A percentile compares a stretch with the other conserved stretches of the same genome.
Conservation (phyloP, 2,888 invertebrate genomes). For the Dichetophora obliterata region DNA sequence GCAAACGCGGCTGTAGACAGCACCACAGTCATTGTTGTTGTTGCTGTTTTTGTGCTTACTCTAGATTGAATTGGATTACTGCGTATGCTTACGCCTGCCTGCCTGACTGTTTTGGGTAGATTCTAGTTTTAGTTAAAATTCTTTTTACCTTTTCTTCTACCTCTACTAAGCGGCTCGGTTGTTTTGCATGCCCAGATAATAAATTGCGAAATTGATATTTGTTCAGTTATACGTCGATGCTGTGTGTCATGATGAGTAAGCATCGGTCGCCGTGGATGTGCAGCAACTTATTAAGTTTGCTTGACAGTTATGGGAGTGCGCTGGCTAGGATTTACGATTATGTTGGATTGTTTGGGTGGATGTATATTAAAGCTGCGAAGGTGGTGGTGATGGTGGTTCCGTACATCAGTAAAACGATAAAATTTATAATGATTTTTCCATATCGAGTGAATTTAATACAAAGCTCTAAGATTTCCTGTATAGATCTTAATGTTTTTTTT, state of each 20-base stretch:
- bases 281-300: constrained; percentile 25
- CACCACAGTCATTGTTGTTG: not conserved
- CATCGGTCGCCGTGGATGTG: not conserved
- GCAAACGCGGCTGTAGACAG: constrained; percentile 24
- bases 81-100: not conserved
- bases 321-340: not conserved
- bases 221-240: constrained; percentile 33
- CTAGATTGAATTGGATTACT: not conserved
- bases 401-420: too few species aligned
- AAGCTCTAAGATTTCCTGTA: too few species aligned
- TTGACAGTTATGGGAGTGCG: constrained; percentile 24
- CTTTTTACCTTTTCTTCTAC: not conserved
- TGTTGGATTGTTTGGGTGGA: not conserved
- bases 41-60: not conserved
- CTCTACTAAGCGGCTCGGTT: not conserved
- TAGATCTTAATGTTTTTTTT: too few species aligned
- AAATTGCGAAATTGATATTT: constrained; percentile 36
- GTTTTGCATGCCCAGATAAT: constrained; percentile 21
- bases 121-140: not conserved
- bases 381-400: too few species aligned
- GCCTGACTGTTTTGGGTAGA: not conserved
- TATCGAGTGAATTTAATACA: too few species aligned
- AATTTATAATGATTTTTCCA: too few species aligned
- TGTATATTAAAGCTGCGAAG: too few species aligned
- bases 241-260: constrained; percentile 29